Conservation (phyloP, 2,888 invertebrate species). For the Candidula unifasciata region DNA sequence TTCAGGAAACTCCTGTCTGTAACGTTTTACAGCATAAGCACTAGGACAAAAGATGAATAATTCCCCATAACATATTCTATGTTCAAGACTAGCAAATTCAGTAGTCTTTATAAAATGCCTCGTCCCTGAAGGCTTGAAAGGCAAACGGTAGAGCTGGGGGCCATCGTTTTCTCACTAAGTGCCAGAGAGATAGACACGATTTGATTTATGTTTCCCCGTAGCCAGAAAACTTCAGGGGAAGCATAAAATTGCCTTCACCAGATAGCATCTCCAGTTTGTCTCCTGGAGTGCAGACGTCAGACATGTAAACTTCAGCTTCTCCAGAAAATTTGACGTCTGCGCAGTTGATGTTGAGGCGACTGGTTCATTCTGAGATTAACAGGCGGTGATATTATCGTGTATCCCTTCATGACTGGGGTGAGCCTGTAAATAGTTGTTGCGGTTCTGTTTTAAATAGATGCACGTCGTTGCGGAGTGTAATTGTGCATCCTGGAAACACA, state of each 20-base stretch:
- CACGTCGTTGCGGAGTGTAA: background rate
- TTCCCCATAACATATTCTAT: too few species aligned
- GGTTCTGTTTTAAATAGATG: background rate
- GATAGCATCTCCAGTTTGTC: slow-evolving; percentile 30
- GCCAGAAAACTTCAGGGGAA: slow-evolving; percentile 16
- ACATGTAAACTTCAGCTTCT: background rate
- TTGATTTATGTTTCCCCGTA: slow-evolving; percentile 32
- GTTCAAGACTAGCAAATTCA: too few species aligned
- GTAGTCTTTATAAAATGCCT: too few species aligned
- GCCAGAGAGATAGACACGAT: background rate
- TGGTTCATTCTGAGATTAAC: slow-evolving; percentile 18
- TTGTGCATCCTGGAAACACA: background rate
- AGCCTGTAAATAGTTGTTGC: background rate
- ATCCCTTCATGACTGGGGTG: background rate
- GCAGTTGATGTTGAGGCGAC: background rate
- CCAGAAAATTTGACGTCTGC: slow-evolving; percentile 18
- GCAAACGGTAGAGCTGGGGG: background rate
- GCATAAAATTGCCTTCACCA: slow-evolving; percentile 33
- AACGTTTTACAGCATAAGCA: too few species aligned
- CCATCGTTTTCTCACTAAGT: slow-evolving; percentile 22
- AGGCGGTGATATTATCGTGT: slow-evolving; percentile 18
- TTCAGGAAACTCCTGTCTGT: too few species aligned
- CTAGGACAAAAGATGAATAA: too few species aligned
- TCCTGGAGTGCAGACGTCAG: slow-evolving; percentile 27
- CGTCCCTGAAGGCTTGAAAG: too few species aligned